Percentiles rank a stretch among this genome's conserved stretches.
phyloP scores from a whole-genome alignment of 2,797 vertebrate species.

The Ibycter americanus region DNA sequence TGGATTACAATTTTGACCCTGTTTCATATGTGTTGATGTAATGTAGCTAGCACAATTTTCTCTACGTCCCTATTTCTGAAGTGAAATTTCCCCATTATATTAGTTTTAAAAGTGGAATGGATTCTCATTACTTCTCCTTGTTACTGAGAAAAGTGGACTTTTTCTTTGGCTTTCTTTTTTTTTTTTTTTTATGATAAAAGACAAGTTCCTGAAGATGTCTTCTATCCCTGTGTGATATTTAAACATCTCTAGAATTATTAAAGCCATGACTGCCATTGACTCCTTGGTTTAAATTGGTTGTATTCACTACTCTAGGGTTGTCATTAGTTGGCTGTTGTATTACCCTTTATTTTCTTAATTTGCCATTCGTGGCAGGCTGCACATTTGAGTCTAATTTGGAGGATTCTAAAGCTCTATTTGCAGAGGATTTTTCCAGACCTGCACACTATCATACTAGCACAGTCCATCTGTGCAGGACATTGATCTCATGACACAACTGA shows the following conservation, averaged over 20 bases:
- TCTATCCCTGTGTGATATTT: neutral
- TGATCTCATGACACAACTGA: neutral
- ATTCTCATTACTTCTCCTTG: neutral
- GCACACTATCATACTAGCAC: neutral
- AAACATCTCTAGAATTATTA: neutral
- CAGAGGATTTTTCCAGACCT: neutral
- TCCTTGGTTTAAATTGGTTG: conserved; percentile 14
- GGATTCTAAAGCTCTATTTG: neutral
- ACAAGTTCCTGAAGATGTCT: neutral
- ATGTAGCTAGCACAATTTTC: neutral
- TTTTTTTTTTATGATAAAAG: neutral
- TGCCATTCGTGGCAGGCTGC: neutral
- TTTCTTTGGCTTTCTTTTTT: neutral
- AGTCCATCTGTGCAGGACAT: neutral
- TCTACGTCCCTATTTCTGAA: neutral
- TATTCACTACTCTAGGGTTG: neutral
- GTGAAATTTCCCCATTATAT: neutral
- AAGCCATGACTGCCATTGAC: neutral
- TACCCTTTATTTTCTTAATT: conserved; percentile 34
- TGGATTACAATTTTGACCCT: neutral
- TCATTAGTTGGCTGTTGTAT: conserved; percentile 29
- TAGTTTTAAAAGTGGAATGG: neutral
- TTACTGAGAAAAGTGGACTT: neutral
- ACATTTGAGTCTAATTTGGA: neutral
- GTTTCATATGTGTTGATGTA: neutral